phyloP scores from a whole-genome alignment of 2,797 vertebrate genomes.

The Babyrousa celebensis region DNA sequence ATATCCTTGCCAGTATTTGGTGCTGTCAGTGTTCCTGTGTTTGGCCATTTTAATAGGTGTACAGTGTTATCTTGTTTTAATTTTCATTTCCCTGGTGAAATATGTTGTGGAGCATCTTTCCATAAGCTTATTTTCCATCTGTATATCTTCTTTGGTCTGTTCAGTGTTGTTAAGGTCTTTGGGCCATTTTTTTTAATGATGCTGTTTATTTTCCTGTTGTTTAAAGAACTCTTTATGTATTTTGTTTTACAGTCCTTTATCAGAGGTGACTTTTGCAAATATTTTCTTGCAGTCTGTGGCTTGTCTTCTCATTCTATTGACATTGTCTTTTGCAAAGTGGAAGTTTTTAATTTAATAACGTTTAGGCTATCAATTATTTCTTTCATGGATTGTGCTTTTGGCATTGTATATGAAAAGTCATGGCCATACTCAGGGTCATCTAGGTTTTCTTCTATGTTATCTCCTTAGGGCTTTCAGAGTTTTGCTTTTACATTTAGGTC shows the following conservation, averaged over 20 bases:
- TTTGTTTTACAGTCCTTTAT: not conserved
- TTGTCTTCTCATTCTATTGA: not conserved
- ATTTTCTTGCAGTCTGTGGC: not conserved
- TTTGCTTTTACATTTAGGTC: not conserved
- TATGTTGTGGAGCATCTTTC: not conserved
- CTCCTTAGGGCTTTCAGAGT: not conserved
- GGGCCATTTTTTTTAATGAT: not conserved
- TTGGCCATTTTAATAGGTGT: not conserved
- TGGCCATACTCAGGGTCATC: not conserved
- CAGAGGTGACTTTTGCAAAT: not conserved
- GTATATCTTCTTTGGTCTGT: not conserved
- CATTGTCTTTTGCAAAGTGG: not conserved
- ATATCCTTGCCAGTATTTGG: not conserved
- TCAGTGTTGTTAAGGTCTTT: not conserved
- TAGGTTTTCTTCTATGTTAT: not conserved
- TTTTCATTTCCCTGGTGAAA: not conserved
- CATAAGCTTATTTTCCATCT: not conserved
- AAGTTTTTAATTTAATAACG: slow-evolving; percentile 41
- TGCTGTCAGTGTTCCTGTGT: not conserved
- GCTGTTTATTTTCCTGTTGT: not conserved
- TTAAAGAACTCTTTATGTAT: not conserved
- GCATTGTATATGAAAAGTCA: not conserved
- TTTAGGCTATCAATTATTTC: not conserved
- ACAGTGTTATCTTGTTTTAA: not conserved
- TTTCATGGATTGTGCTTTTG: not conserved